A percentile compares a stretch with the other conserved stretches of the same genome.
These are phyloP conservation scores for Allenopithecus nigroviridis DNA, from an alignment of 2,797 vertebrate genomes.

Conservation along the genomic window DNA sequence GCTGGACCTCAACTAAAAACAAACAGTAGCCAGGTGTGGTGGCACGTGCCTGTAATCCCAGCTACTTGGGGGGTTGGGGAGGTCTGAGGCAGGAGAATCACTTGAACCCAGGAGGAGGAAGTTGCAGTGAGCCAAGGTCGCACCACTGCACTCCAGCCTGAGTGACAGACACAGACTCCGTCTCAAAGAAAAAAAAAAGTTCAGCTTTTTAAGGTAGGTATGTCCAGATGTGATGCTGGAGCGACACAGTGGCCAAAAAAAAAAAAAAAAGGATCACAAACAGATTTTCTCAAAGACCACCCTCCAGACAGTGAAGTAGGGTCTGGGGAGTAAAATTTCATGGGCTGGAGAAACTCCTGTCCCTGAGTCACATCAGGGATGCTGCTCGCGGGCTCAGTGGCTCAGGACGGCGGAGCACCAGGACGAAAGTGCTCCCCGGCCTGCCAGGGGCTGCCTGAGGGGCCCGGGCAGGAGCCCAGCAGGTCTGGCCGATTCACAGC, in stretches of 20 bases:
- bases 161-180: neutral
- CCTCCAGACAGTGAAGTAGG: neutral
- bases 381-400: neutral
- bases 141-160: neutral
- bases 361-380: too few species aligned
- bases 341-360: neutral
- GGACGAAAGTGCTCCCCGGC: neutral
- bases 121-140: neutral
- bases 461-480: rapidly evolving
- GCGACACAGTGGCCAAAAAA: neutral
- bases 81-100: neutral
- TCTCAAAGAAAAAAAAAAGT: neutral
- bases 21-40: neutral
- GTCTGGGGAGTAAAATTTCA: too few species aligned
- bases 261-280: neutral
- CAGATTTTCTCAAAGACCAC: neutral
- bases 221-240: neutral
- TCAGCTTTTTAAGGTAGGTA: neutral
- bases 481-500: neutral
- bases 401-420: neutral
- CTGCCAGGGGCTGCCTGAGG: neutral
- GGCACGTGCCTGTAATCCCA: neutral
- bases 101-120: neutral
- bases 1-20: neutral
- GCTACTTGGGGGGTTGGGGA: neutral